Evolutionary conservation across 2,113 vertebrate species (phyloP).

Genomic region (Epinephelus lanceolatus): DNA sequence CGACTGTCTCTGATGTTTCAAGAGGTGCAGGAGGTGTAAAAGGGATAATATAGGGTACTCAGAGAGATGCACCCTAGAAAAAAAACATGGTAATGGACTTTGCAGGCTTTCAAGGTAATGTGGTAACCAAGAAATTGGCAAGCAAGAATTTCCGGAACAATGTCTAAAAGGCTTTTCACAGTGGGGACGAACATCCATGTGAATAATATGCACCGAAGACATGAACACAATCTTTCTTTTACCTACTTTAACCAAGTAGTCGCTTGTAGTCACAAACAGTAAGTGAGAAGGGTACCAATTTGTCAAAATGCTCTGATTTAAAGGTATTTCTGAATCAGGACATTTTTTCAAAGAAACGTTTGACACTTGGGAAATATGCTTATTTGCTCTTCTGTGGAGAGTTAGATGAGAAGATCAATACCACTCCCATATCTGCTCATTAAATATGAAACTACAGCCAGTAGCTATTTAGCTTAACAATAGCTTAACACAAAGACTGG

Average conservation of each 20-base stretch:
- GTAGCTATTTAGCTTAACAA: background rate
- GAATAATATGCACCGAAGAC: constrained; percentile 8
- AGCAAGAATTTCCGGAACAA: background rate
- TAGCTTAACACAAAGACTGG: background rate
- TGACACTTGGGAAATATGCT: background rate
- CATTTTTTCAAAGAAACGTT: background rate
- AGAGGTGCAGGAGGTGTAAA: constrained; percentile 27
- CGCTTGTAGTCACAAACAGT: background rate
- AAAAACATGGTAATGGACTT: constrained; percentile 10
- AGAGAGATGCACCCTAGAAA: constrained; percentile 24
- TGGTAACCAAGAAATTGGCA: constrained; percentile 18
- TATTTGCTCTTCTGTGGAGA: background rate
- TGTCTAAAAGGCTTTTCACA: constrained; percentile 13
- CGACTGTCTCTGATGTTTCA: constrained; percentile 35
- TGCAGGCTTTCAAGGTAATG: constrained; percentile 31
- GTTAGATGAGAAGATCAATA: background rate
- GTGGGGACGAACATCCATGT: background rate
- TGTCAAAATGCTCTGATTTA: background rate
- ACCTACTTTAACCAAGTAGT: background rate
- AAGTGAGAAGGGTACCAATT: background rate
- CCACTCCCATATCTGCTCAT: background rate
- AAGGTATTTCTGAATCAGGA: background rate
- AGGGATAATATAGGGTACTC: constrained; percentile 24
- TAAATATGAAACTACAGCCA: background rate
- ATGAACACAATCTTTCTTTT: background rate